A percentile compares a stretch with the other conserved stretches of the same genome.
Evolutionary conservation across 2,888 invertebrate genomes (phyloP).

Genomic region (Pedicia rivosa): DNA sequence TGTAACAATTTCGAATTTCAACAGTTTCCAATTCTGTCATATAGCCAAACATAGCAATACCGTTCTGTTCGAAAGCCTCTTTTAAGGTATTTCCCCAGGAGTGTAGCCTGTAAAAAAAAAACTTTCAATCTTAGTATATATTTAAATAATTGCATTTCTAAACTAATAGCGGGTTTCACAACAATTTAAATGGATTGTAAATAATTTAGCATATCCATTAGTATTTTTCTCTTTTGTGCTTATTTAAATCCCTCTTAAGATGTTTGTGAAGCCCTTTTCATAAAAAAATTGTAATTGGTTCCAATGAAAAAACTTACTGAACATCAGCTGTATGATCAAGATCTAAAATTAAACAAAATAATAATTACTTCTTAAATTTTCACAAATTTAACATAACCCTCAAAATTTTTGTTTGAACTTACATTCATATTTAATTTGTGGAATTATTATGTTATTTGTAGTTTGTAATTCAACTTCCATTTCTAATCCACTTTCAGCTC

Average conservation of each 20-base stretch:
- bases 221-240: no score
- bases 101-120: conserved; percentile 48
- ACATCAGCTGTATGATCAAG: conserved; percentile 97
- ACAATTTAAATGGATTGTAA: no score
- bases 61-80: conserved; percentile 91
- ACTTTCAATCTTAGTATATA: no score
- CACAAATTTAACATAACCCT: neutral
- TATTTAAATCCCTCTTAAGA: no score
- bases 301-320: conserved; percentile 57
- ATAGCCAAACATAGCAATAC: conserved; percentile 92
- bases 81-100: conserved; percentile 77
- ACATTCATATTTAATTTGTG: conserved; percentile 70
- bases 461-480: conserved; percentile 35
- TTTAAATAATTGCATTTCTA: no score
- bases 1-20: conserved; percentile 57
- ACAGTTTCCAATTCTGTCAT: conserved; percentile 87
- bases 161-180: no score
- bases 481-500: conserved; percentile 9
- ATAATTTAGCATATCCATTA: no score
- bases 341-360: conserved; percentile 40
- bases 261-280: no score
- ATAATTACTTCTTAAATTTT: neutral
- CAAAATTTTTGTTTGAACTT: conserved; percentile 27
- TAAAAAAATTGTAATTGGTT: neutral
- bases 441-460: conserved; percentile 41